phyloP scores from a whole-genome alignment of 2,888 invertebrate genomes.

The Dermolepida albohirtum region DNA sequence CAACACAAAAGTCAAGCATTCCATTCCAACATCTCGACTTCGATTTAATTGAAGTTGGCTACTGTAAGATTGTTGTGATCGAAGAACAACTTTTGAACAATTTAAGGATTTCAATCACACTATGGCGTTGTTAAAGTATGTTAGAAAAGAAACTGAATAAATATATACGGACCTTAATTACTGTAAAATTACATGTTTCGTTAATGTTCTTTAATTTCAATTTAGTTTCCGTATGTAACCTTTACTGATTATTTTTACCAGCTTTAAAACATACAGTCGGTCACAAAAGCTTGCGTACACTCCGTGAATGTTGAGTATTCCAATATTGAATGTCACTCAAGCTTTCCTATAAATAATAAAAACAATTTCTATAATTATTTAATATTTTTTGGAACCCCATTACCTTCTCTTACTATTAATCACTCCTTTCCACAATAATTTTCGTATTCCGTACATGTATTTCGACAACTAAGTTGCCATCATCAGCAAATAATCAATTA shows the following conservation, averaged over 20 bases:
- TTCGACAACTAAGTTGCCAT: too few relatives aligned
- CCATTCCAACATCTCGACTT: conserved; percentile 57
- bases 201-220: conserved; percentile 7
- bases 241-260: background rate
- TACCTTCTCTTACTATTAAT: too few relatives aligned
- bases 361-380: too few relatives aligned
- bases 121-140: conserved; percentile 18
- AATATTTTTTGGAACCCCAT: too few relatives aligned
- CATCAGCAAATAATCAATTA: too few relatives aligned
- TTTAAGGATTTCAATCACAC: conserved; percentile 48
- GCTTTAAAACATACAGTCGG: too few relatives aligned
- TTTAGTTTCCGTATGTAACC: conserved; percentile 16
- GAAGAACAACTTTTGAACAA: conserved; percentile 49
- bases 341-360: too few relatives aligned
- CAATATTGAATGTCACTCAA: too few relatives aligned
- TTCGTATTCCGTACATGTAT: too few relatives aligned
- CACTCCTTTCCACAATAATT: too few relatives aligned
- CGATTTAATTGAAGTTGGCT: conserved; percentile 62
- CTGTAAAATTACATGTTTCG: conserved; percentile 32
- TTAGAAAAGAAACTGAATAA: conserved; percentile 30
- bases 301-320: too few relatives aligned
- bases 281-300: too few relatives aligned
- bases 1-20: conserved; percentile 62
- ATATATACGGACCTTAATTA: conserved; percentile 22
- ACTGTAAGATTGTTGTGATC: conserved; percentile 54